A percentile compares a stretch with the other conserved stretches of the same genome.
These are phyloP conservation scores for Eupithecia exiguata DNA, from an alignment of 2,888 invertebrate species.

Conservation along the genomic window DNA sequence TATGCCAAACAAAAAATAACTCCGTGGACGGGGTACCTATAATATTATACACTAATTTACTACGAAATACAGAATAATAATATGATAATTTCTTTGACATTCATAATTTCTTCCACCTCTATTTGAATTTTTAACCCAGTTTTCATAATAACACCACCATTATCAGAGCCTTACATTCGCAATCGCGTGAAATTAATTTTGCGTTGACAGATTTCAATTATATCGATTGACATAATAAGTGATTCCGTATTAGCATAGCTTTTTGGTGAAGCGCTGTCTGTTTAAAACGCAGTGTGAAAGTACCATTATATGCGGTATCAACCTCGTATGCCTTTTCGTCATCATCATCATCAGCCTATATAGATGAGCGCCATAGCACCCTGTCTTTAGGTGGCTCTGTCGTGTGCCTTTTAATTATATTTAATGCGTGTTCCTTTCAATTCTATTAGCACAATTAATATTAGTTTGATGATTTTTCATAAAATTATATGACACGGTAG, in stretches of 20 bases:
- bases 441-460: too few relatives aligned
- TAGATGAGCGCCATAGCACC: too few relatives aligned
- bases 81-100: background rate
- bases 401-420: too few relatives aligned
- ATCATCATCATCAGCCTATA: too few relatives aligned
- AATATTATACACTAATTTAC: background rate
- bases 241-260: background rate
- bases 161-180: slow-evolving; percentile 32
- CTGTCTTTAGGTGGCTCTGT: too few relatives aligned
- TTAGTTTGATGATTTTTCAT: too few relatives aligned
- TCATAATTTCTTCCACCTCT: background rate
- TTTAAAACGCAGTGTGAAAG: background rate
- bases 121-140: background rate
- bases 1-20: too few relatives aligned
- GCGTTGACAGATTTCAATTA: slow-evolving; percentile 47
- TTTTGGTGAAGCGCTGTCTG: background rate
- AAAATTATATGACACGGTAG: too few relatives aligned
- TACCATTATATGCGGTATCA: background rate
- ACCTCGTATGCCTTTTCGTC: too few relatives aligned
- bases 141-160: background rate
- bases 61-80: background rate
- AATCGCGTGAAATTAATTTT: slow-evolving; percentile 50
- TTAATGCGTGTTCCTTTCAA: too few relatives aligned
- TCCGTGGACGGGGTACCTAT: too few relatives aligned
- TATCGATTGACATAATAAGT: slow-evolving; percentile 43